These are phyloP conservation scores for Thecophora atra DNA, from an alignment of 2,888 invertebrate genomes.

Conservation along the genomic window DNA sequence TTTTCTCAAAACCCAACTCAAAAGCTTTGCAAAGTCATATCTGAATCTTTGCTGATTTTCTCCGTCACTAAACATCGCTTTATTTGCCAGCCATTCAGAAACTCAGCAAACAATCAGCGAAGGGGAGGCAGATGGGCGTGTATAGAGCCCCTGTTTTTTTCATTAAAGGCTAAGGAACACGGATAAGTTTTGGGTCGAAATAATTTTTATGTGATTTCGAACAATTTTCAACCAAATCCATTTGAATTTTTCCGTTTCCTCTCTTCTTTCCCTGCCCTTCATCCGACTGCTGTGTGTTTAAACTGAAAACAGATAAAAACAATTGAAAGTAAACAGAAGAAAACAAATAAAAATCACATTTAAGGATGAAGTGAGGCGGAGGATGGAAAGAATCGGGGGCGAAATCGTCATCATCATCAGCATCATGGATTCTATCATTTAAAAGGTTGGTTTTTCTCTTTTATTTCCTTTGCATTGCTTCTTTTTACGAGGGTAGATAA, in stretches of 20 bases:
- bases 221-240: conserved; percentile 25
- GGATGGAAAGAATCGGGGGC: neutral
- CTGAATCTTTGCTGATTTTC: conserved; percentile 30
- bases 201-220: conserved; percentile 31
- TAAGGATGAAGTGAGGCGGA: neutral
- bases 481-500: neutral
- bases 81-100: conserved; percentile 24
- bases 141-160: neutral
- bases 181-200: neutral
- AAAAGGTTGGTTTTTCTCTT: too few relatives aligned
- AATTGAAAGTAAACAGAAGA: conserved; percentile 31
- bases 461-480: neutral
- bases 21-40: neutral
- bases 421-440: too few relatives aligned
- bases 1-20: conserved; percentile 15
- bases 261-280: too few relatives aligned
- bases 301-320: conserved; percentile 26
- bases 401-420: too few relatives aligned
- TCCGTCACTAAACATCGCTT: conserved; percentile 30
- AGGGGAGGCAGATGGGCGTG: neutral
- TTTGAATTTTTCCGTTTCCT: conserved; percentile 12
- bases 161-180: neutral
- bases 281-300: neutral
- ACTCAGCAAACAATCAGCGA: conserved; percentile 12
- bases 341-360: conserved; percentile 23